These are phyloP conservation scores for Sinocyclocheilus grahami DNA, from an alignment of 2,113 vertebrate species.

Conservation along the genomic window DNA sequence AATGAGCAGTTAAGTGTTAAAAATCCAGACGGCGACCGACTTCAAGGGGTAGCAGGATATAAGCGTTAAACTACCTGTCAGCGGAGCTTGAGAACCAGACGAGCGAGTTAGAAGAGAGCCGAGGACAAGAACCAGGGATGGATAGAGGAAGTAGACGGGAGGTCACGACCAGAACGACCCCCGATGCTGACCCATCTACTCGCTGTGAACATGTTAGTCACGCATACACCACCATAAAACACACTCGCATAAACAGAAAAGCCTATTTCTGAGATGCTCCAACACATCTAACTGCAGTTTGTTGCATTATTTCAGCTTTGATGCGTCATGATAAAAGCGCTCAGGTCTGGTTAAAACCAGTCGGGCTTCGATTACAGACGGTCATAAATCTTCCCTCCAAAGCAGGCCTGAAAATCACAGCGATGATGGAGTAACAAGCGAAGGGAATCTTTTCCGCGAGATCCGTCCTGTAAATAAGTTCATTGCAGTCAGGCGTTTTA, in stretches of 20 bases:
- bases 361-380: constrained; percentile 17
- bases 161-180: constrained; percentile 9
- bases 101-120: neutral
- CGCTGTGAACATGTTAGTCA: constrained; percentile 23
- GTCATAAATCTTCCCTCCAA: constrained; percentile 1
- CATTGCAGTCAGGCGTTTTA: neutral
- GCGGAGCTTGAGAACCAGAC: constrained; percentile 28
- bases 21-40: constrained; percentile 14
- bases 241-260: constrained; percentile 2
- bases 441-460: neutral
- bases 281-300: neutral
- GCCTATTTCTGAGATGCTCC: neutral
- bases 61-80: constrained; percentile 49
- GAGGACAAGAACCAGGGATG: constrained; percentile 24
- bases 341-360: constrained; percentile 1
- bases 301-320: neutral
- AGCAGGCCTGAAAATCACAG: neutral
- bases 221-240: neutral
- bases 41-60: constrained; percentile 35
- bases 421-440: constrained; percentile 25
- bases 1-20: neutral
- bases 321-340: neutral
- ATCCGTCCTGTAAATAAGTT: constrained; percentile 28
- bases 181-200: neutral
- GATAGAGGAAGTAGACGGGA: constrained; percentile 27